phyloP scores from a whole-genome alignment of 2,888 invertebrate species.

The Cataglyphis cursor region DNA sequence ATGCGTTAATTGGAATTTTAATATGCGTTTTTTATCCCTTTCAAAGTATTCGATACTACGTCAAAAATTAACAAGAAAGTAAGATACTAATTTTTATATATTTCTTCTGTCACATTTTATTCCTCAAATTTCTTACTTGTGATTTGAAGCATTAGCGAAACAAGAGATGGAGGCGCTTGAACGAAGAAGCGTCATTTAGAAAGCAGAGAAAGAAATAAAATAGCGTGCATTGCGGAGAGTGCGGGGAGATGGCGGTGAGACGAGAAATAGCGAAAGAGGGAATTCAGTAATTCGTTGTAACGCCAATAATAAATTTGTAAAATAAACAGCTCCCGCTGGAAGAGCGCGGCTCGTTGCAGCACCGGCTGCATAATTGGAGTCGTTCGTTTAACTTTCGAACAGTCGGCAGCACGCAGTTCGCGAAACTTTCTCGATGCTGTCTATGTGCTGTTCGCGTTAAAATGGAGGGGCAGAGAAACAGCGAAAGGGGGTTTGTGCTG shows the following conservation, averaged over 20 bases:
- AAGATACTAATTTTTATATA: background rate
- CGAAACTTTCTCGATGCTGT: conserved; percentile 77
- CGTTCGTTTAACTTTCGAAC: conserved; percentile 82
- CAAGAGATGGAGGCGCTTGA: background rate
- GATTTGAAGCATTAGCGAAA: background rate
- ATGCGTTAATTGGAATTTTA: background rate
- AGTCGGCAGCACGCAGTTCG: conserved; percentile 76
- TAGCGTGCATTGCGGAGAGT: background rate
- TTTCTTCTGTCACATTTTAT: conserved; percentile 18
- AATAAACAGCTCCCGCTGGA: conserved; percentile 79
- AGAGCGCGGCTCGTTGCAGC: conserved; percentile 72
- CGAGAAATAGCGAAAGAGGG: conserved; percentile 53
- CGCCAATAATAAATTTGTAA: conserved; percentile 83
- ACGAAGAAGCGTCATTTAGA: conserved; percentile 32
- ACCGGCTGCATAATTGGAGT: conserved; percentile 82
- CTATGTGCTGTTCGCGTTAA: conserved; percentile 53
- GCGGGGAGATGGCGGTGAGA: background rate
- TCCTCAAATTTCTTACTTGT: background rate
- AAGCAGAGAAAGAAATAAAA: conserved; percentile 30
- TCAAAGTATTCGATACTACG: background rate
- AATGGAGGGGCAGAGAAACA: conserved; percentile 49
- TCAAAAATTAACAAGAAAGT: background rate
- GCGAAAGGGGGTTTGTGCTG: conserved; percentile 8
- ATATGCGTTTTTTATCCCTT: background rate
- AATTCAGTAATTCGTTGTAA: conserved; percentile 75